Percentiles rank a stretch among this genome's conserved stretches.
Evolutionary conservation across 2,888 invertebrate genomes (phyloP).

Genomic region (Ophioninae sp.): DNA sequence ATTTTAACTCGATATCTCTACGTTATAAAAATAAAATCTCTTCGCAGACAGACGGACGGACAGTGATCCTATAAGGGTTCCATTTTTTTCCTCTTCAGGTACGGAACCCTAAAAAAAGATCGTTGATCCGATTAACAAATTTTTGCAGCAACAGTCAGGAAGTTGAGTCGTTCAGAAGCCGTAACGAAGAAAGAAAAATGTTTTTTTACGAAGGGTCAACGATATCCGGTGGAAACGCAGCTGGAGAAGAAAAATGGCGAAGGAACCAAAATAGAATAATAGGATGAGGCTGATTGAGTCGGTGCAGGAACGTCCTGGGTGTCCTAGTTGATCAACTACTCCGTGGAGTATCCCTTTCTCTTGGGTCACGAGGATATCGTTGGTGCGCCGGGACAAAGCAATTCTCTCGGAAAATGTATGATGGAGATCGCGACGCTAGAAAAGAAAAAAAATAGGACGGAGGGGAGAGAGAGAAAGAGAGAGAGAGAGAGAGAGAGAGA

Average conservation of each 20-base stretch:
- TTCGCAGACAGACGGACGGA: no score
- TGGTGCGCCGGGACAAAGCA: neutral
- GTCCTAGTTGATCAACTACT: neutral
- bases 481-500: neutral
- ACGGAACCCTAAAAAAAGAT: neutral
- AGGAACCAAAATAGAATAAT: neutral
- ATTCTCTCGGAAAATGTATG: slow-evolving; percentile 10
- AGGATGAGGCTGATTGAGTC: neutral
- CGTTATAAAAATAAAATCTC: no score
- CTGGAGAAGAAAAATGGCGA: neutral
- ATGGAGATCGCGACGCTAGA: neutral
- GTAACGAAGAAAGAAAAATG: neutral
- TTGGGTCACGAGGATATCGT: neutral
- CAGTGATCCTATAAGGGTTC: no score
- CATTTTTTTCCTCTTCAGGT: no score
- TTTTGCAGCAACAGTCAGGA: neutral
- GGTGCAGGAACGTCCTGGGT: neutral
- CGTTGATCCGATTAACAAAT: neutral
- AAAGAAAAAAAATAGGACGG: neutral
- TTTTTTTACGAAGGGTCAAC: neutral
- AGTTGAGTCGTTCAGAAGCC: neutral
- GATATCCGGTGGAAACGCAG: neutral
- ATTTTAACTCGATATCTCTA: no score
- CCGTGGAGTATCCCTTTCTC: neutral
- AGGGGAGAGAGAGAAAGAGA: neutral